phyloP scores from a whole-genome alignment of 2,888 invertebrate genomes.

The Catocala nupta region DNA sequence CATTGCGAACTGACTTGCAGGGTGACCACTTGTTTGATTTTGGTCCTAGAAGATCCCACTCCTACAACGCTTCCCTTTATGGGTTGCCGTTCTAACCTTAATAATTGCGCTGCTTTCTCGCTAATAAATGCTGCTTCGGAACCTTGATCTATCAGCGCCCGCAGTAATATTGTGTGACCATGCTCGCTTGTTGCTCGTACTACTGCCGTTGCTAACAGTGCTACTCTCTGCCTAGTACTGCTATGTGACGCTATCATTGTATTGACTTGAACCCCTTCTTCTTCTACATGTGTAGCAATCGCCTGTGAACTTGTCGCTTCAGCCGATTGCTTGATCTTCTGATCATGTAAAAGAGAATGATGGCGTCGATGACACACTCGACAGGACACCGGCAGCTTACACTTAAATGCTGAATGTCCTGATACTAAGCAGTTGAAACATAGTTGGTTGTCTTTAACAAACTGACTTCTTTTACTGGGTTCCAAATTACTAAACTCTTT shows the following conservation, averaged over 20 bases:
- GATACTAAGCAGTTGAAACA: constrained; percentile 47
- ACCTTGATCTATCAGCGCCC: constrained; percentile 46
- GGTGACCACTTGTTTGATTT: constrained; percentile 17
- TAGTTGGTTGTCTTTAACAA: constrained; percentile 29
- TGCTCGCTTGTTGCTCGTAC: constrained; percentile 29
- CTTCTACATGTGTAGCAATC: constrained; percentile 3
- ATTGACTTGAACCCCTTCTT: constrained; percentile 12
- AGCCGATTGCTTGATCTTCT: constrained; percentile 4
- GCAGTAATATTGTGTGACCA: constrained; percentile 32
- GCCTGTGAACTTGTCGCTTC: background rate
- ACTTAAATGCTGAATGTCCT: constrained; percentile 34
- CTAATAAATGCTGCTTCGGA: constrained; percentile 39
- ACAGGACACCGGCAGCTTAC: constrained; percentile 29
- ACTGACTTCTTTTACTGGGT: constrained; percentile 39
- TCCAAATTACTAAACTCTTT: constrained; percentile 34
- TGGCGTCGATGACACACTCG: constrained; percentile 41
- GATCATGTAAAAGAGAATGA: constrained; percentile 43
- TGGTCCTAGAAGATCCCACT: background rate
- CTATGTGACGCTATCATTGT: constrained; percentile 30
- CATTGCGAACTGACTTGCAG: constrained; percentile 26
- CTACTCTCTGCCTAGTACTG: constrained; percentile 17
- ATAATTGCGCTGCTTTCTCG: constrained; percentile 30
- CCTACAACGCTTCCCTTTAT: background rate
- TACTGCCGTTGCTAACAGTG: constrained; percentile 47
- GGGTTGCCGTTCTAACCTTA: constrained; percentile 10